Conservation (phyloP, 2,113 vertebrate species). For the Lepisosteus oculatus region DNA sequence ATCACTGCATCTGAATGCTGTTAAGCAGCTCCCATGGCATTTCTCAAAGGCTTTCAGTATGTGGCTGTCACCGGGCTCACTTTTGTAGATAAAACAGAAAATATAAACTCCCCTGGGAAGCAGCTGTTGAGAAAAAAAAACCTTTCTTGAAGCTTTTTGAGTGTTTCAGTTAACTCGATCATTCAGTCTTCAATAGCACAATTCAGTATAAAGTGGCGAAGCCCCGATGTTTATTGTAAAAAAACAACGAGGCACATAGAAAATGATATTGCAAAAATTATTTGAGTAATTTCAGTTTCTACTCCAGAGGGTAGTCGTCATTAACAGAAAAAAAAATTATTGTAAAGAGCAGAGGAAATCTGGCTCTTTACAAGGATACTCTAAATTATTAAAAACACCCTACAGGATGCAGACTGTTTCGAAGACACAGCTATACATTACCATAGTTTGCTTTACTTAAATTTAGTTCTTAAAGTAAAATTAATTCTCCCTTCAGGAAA, state of each 20-base stretch:
- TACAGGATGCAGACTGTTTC: slow-evolving; percentile 11
- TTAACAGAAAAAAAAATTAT: not conserved
- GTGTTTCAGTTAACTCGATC: slow-evolving; percentile 39
- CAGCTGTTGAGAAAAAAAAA: slow-evolving; percentile 32
- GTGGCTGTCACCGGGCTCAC: slow-evolving; percentile 55
- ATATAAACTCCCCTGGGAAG: slow-evolving; percentile 52
- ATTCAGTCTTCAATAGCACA: slow-evolving; percentile 24
- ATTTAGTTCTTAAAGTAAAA: not conserved
- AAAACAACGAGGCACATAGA: not conserved
- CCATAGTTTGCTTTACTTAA: slow-evolving; percentile 7
- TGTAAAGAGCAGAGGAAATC: slow-evolving; percentile 3
- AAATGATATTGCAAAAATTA: not conserved
- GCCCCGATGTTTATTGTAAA: slow-evolving; percentile 12
- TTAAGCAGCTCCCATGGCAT: slow-evolving; percentile 59
- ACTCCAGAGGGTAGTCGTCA: slow-evolving; percentile 1
- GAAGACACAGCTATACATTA: slow-evolving; percentile 5
- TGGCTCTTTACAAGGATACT: slow-evolving; percentile 2
- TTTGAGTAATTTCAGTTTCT: slow-evolving; percentile 9
- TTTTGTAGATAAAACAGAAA: slow-evolving; percentile 61
- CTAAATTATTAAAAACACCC: slow-evolving; percentile 18
- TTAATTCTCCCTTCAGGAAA: not conserved
- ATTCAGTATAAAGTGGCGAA: not conserved
- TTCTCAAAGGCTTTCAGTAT: slow-evolving; percentile 50
- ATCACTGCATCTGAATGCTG: slow-evolving; percentile 56
- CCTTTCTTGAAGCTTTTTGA: slow-evolving; percentile 44